These are phyloP conservation scores for Cyprinodon brontotheroides DNA, from an alignment of 2,113 vertebrate genomes.

Conservation along the genomic window DNA sequence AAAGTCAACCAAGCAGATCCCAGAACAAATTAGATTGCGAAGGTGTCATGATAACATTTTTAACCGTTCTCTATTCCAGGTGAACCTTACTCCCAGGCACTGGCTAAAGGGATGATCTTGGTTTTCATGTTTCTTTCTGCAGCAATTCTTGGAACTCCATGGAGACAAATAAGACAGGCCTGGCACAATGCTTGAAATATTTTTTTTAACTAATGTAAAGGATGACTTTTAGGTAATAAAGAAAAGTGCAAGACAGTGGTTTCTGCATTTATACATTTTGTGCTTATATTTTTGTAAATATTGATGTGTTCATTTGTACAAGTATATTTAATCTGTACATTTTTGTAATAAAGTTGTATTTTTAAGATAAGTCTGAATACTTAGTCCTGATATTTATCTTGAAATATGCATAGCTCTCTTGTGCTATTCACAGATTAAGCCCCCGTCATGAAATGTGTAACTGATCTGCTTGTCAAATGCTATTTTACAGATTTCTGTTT, in stretches of 20 bases:
- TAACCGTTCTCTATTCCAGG: slow-evolving; percentile 72
- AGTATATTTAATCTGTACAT: not conserved
- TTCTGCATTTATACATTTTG: too few relatives aligned
- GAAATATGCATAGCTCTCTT: not conserved
- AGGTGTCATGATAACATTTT: not conserved
- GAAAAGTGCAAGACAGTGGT: not conserved
- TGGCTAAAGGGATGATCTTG: slow-evolving; percentile 88
- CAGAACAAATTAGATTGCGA: not conserved
- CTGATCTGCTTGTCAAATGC: not conserved
- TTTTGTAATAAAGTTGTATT: slow-evolving; percentile 49
- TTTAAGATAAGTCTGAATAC: not conserved
- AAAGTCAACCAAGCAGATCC: not conserved
- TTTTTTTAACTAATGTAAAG: too few relatives aligned
- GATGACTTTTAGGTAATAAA: not conserved
- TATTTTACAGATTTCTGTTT: not conserved
- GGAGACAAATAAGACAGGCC: slow-evolving; percentile 76
- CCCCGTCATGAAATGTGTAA: not conserved
- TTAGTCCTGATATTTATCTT: not conserved
- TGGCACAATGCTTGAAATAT: slow-evolving; percentile 44
- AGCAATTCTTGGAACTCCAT: slow-evolving; percentile 81
- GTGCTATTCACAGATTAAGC: not conserved
- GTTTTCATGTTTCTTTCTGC: slow-evolving; percentile 79
- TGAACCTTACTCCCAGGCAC: slow-evolving; percentile 82
- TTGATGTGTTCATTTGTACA: not conserved
- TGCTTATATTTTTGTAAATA: slow-evolving; percentile 27